These are phyloP conservation scores for Danaus chrysippus DNA, from an alignment of 2,888 invertebrate species.

Conservation along the genomic window DNA sequence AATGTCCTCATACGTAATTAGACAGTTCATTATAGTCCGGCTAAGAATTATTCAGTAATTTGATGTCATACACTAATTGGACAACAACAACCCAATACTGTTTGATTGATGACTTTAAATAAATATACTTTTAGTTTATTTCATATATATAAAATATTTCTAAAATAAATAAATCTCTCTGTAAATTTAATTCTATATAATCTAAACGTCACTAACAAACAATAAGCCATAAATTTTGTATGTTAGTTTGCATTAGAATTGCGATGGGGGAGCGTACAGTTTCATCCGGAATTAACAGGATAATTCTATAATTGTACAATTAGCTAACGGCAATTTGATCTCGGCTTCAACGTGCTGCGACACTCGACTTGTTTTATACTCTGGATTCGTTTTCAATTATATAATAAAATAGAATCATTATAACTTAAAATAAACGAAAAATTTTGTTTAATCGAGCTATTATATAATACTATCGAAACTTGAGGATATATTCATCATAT, in stretches of 20 bases:
- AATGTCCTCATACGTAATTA: constrained; percentile 48
- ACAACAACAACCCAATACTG: constrained; percentile 28
- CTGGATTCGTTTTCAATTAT: constrained; percentile 5
- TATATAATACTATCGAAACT: no score
- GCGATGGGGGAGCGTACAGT: constrained; percentile 38
- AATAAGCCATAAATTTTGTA: constrained; percentile 61
- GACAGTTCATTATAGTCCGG: constrained; percentile 36
- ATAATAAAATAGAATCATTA: not conserved
- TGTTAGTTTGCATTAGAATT: constrained; percentile 69
- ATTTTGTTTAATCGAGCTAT: no score
- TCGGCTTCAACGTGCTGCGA: constrained; percentile 46
- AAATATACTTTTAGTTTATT: constrained; percentile 5
- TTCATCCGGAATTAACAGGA: constrained; percentile 73
- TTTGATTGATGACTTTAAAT: constrained; percentile 15
- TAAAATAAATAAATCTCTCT: not conserved
- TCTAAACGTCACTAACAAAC: constrained; percentile 48
- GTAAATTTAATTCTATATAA: constrained; percentile 17
- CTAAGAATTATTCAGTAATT: constrained; percentile 61
- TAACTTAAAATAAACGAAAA: no score
- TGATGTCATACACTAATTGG: constrained; percentile 47
- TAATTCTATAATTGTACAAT: constrained; percentile 75
- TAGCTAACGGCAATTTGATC: constrained; percentile 65
- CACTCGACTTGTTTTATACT: constrained; percentile 26
- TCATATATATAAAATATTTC: no score
- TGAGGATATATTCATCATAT: no score